Evolutionary conservation across 2,113 vertebrate species (phyloP), one percentile per base, ranked within the genome.

Genomic region (Alces alces): DNA sequence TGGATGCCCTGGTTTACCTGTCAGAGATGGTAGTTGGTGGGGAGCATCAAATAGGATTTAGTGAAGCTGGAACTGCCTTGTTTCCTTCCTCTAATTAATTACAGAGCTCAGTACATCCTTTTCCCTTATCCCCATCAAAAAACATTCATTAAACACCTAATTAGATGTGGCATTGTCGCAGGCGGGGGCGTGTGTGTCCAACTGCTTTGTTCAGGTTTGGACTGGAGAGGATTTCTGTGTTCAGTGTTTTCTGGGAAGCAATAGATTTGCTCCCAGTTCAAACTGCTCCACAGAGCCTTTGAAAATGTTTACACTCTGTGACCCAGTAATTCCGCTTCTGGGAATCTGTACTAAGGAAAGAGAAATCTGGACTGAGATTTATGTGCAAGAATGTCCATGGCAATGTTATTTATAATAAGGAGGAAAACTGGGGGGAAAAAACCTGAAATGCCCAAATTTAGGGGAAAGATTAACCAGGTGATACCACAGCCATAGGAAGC

Each of bases 281-380:
- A 95, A 96, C 66, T 95, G 76, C 50, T 86, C 82, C 30, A 61
- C 15, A 88, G 93, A 97, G 93, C 76, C 91, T 97, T 95, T 92
- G 90, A 97, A 97, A 96, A 96, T 97, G 82, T 97, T 98, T 98
- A 94, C 25, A 95, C 82, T 93, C 95, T 96, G 88, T 97, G 97
- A 94, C 97, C 95, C 91, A 97, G 60, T 97, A 98, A 97, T 97
- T 97, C 86, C 28, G 91, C 95, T 98, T 98, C 96, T 97, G 97
- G 94, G 95, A 97, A 96, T 97, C 82, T 97, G 91, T 92, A 61
- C 82, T 94, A 92, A 95, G 73, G 92, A 97, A 96, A 95, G 66
- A 94, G 92, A 98, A 93, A 82, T 97, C 80, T 45, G 14, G 66
- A 93, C 87, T 91, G 86, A 96, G 95, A 97, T 95, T 96, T 97